Base-by-base conservation (phyloP, 1,140 invertebrate species). In the Harlomillsia oculata region DNA sequence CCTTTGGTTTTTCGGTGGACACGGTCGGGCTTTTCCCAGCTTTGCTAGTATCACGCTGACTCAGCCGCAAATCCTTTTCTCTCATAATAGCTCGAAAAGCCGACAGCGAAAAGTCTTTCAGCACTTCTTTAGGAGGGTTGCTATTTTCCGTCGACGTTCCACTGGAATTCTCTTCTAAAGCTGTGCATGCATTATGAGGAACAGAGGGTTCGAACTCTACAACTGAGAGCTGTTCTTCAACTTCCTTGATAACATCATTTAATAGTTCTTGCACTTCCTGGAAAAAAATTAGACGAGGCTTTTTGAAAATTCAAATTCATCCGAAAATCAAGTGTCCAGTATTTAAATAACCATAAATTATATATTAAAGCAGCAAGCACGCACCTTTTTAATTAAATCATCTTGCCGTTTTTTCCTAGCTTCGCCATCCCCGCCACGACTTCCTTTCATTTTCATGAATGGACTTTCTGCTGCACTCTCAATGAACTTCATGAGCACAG, bases 381-480 rank as follows among this genome's bases (percentile, higher is more conserved):
- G 13, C 34, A 45, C 60, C 34, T 63, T 59, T 56, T 54, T 57
- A 30, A 18, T 34, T 18, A 28, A 21, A 0, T 16, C 32, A 13
- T 59, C 54, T 28, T 51, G 34, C 26, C 59, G 55, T 44, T 50
- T 53, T n/a, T 55, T 62, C 5, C 32, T 29, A 20, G 57, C 58
- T 1, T 44, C 41, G 1, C 16, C 50, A 1, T 53, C 56, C 14
- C 61, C 53, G 36, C 49, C 41, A 21, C 51, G 25, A 49, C 25
- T 45, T 44, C 39, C 36, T 34, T 64, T 65, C 1, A 25, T 44
- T 46, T 58, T 64, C 26, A 67, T 71, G 67, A 77, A 76, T 9
- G 75, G 72, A 53, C 73, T 68, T n/a, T 67, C 43, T 5, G 64
- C 62, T 20, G 71, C 69, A 30, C 66, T 61, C 8, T 66, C 63